Evolutionary conservation across 2,888 invertebrate genomes (phyloP).

Genomic region (Pinctada fucata): DNA sequence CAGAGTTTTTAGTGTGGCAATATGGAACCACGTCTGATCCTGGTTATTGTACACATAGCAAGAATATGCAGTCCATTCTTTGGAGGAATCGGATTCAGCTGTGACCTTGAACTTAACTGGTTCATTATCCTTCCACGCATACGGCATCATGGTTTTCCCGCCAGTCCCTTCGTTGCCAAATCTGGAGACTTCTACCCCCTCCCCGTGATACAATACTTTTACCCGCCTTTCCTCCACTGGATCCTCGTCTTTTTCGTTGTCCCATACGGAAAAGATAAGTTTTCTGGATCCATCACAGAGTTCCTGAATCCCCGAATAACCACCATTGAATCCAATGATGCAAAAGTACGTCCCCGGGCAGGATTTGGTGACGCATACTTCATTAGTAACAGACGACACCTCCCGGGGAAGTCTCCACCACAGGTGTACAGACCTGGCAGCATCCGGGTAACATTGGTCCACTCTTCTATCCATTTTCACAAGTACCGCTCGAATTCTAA

Average conservation of each 20-base stretch:
- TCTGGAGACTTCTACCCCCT: conserved; percentile 9
- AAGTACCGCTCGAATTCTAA: too few species aligned
- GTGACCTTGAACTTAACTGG: not conserved
- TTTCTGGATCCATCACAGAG: conserved; percentile 7
- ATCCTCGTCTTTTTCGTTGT: conserved; percentile 6
- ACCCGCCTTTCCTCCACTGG: conserved; percentile 3
- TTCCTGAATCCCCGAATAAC: conserved; percentile 20
- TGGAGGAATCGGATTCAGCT: not conserved
- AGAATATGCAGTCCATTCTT: conserved; percentile 11
- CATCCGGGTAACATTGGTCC: not conserved
- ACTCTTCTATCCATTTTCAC: too few species aligned
- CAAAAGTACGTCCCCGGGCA: conserved; percentile 20
- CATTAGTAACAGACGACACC: not conserved
- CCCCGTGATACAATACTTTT: not conserved
- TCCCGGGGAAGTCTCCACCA: conserved; percentile 5
- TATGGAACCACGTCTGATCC: conserved; percentile 9
- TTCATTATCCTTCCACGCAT: conserved; percentile 13
- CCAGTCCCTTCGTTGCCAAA: conserved; percentile 18
- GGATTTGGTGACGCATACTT: not conserved
- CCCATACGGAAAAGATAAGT: conserved; percentile 24
- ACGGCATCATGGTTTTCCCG: conserved; percentile 6
- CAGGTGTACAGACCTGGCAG: conserved; percentile 21
- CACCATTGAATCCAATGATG: conserved; percentile 13
- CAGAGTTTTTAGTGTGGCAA: conserved; percentile 15
- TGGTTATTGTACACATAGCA: conserved; percentile 2